These are phyloP conservation scores for Stenoptilia bipunctidactyla DNA, from an alignment of 2,888 invertebrate genomes.

Conservation along the genomic window DNA sequence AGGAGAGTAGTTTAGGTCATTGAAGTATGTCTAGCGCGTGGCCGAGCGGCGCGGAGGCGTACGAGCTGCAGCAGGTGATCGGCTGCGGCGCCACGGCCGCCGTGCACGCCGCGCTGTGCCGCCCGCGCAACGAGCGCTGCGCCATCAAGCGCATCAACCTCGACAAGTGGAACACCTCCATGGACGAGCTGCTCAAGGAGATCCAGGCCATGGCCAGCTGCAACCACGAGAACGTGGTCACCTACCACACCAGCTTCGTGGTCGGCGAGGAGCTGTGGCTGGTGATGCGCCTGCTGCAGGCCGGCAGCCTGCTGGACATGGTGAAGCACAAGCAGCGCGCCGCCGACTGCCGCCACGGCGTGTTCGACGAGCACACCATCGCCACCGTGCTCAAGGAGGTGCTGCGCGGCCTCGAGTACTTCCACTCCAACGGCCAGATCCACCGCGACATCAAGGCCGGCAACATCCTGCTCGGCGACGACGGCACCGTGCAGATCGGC, in stretches of 20 bases:
- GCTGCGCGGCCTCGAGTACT: slow-evolving; percentile 92
- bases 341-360: slow-evolving; percentile 94
- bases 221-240: slow-evolving; percentile 99
- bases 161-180: slow-evolving; percentile 99
- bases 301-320: slow-evolving; percentile 89
- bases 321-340: slow-evolving; percentile 96
- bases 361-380: slow-evolving; percentile 98
- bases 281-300: slow-evolving; percentile 95
- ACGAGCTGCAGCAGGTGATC: slow-evolving; percentile 94
- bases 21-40: slow-evolving; percentile 61
- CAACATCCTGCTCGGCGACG: slow-evolving; percentile 96
- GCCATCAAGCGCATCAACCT: slow-evolving; percentile 99
- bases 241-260: slow-evolving; percentile 99
- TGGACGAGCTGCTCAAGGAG: slow-evolving; percentile 96
- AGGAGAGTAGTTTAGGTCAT: slow-evolving; percentile 21
- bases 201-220: slow-evolving; percentile 99
- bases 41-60: slow-evolving; percentile 95
- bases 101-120: slow-evolving; percentile 96
- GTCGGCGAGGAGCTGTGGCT: slow-evolving; percentile 98
- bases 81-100: slow-evolving; percentile 98
- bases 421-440: slow-evolving; percentile 95
- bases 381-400: slow-evolving; percentile 98
- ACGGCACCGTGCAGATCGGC: slow-evolving; percentile 98
- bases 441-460: slow-evolving; percentile 96
- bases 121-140: slow-evolving; percentile 94